Evolutionary conservation across 2,113 vertebrate species (phyloP).

Genomic region (Haemorhous mexicanus): DNA sequence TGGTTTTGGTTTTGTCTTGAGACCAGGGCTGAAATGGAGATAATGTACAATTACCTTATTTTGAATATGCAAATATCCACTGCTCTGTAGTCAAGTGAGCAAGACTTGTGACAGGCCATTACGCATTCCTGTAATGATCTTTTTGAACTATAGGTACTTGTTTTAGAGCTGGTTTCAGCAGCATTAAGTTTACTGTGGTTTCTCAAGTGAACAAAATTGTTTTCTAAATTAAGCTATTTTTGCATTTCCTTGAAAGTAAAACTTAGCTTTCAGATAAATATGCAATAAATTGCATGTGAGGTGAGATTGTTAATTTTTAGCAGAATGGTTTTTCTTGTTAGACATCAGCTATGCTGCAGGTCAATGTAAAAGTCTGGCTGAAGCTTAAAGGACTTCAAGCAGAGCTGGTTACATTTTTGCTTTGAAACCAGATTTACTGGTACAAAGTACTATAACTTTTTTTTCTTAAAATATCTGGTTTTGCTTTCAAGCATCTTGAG

Average conservation of each 20-base stretch:
- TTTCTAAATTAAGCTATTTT: neutral
- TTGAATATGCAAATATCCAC: neutral
- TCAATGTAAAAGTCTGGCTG: neutral
- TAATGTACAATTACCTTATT: fast-evolving
- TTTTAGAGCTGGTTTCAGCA: neutral
- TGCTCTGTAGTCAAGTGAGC: neutral
- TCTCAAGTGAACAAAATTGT: neutral
- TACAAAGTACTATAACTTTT: neutral
- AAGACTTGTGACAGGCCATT: neutral
- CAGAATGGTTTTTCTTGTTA: neutral
- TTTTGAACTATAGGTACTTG: neutral
- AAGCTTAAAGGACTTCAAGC: neutral
- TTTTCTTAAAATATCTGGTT: neutral
- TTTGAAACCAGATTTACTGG: neutral
- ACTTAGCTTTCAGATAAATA: neutral
- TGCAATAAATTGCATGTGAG: neutral
- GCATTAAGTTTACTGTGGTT: neutral
- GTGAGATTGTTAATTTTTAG: neutral
- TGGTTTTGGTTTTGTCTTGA: neutral
- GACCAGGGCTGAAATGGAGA: neutral
- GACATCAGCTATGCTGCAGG: neutral
- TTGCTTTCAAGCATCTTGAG: neutral
- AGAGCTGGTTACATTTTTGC: neutral
- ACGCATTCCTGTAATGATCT: neutral
- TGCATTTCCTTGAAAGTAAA: neutral